Evolutionary conservation across 2,888 invertebrate genomes (phyloP).

Genomic region (Macrosiphum euphorbiae): DNA sequence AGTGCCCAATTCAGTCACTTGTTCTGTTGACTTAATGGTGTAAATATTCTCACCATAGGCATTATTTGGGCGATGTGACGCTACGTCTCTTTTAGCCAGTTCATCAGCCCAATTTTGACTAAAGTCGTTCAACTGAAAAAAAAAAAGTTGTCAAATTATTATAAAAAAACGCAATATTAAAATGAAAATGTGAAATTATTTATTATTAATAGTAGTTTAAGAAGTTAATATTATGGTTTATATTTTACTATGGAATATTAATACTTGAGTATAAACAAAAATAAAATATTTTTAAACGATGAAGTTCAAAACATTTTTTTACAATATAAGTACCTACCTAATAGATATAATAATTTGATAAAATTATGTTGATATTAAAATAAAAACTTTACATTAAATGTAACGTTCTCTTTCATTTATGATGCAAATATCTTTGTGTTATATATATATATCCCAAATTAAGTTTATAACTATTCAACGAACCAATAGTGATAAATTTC

Average conservation of each 20-base stretch:
- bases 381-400: neutral
- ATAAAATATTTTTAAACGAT: neutral
- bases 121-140: slow-evolving; percentile 42
- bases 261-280: neutral
- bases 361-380: neutral
- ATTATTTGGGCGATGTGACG: slow-evolving; percentile 46
- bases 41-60: slow-evolving; percentile 62
- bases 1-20: slow-evolving; percentile 11
- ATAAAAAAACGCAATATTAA: neutral
- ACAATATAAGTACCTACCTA: neutral
- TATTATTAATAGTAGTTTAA: neutral
- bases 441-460: neutral
- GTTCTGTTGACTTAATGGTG: neutral
- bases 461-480: neutral
- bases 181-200: neutral
- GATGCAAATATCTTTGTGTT: neutral
- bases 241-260: neutral
- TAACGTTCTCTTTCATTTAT: neutral
- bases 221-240: neutral
- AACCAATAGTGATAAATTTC: neutral
- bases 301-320: neutral
- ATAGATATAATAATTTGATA: neutral
- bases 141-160: neutral
- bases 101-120: slow-evolving; percentile 63
- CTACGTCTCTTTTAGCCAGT: slow-evolving; percentile 9